Base-by-base conservation (phyloP, 2,113 vertebrate species). In the Tetraodon nigroviridis region DNA sequence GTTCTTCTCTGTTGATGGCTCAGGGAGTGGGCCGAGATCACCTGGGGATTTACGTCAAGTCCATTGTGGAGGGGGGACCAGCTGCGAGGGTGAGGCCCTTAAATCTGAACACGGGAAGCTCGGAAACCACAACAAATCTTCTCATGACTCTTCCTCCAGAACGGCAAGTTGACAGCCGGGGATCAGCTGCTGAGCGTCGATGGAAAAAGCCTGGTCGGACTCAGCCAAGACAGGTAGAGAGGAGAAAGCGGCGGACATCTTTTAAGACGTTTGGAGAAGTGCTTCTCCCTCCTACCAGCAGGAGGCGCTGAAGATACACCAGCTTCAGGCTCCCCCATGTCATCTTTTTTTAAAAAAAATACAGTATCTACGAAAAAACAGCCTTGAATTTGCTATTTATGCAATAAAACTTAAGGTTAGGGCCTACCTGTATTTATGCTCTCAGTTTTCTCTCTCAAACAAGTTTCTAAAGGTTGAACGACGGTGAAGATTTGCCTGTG, bases 181-280 rank as follows among this genome's bases (percentile, higher is more conserved):
- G 96, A 98, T 83, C 96, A 96, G 86, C 76, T 98, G 58, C 91
- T 98, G 53, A 93, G 92, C 32, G 95, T 97, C 79, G 93, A 98
- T 20, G 93, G 95, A 22, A 90, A 90, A 20, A 96, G 92, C 59
- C 88, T 98, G 65, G 88, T 96, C 21, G 95, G 93, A 20, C 87
- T 97, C 57, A 93, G 91, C 67, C 95, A 98, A 77, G 96, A 98
- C 82, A 94, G 95, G 96, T 97, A 90, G 47, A 14, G 14, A 17
- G 24, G 14, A 17, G 24, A 18, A n/a, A 17, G 46, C 18, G 51
- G 21, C 7, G 24, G 24, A 27, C 13, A 15, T 3, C 7, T 37
- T 54, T n/a, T 5, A 1, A 14, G 15, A 16, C 13, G 17, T 51
- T 8, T 12, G 1, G 32, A 37, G 32, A 11, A 37, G 32, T 37